Percentiles rank a stretch among this genome's conserved stretches.
Evolutionary conservation across 2,888 invertebrate species (phyloP).

Genomic region (Colostygia pectinataria): DNA sequence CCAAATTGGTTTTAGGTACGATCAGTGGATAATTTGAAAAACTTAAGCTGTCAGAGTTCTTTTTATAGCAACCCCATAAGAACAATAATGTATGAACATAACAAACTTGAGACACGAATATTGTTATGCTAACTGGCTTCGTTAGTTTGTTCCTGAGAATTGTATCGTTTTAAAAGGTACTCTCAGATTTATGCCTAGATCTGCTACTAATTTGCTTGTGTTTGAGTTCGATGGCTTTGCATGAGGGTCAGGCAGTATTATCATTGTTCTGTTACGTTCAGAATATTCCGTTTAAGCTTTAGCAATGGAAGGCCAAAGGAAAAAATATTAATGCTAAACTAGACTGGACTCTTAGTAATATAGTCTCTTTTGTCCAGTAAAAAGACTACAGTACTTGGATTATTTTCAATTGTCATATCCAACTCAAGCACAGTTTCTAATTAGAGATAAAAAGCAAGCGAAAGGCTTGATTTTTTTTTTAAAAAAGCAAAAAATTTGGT

Average conservation of each 20-base stretch:
- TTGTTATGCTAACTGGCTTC: constrained; percentile 81
- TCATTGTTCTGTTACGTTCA: background rate
- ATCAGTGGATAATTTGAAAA: background rate
- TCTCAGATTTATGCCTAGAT: constrained; percentile 64
- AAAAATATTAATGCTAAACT: too few relatives aligned
- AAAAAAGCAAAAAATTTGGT: too few relatives aligned
- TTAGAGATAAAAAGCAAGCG: too few relatives aligned
- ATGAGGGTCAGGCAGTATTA: background rate
- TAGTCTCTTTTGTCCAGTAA: too few relatives aligned
- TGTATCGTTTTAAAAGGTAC: constrained; percentile 70
- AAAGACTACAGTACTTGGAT: too few relatives aligned
- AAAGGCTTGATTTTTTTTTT: too few relatives aligned
- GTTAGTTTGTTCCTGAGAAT: constrained; percentile 79
- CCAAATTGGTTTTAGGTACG: too few relatives aligned
- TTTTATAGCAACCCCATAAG: constrained; percentile 35
- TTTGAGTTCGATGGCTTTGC: constrained; percentile 27
- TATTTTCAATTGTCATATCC: too few relatives aligned
- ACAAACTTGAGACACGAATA: constrained; percentile 59
- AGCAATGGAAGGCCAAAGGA: too few relatives aligned
- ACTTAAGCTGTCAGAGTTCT: constrained; percentile 9
- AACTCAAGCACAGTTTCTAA: too few relatives aligned
- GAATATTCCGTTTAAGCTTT: too few relatives aligned
- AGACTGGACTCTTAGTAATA: too few relatives aligned
- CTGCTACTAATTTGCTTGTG: constrained; percentile 62
- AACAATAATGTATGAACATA: constrained; percentile 48